phyloP scores from a whole-genome alignment of 2,797 vertebrate genomes.

The Sebastes steindachneri region DNA sequence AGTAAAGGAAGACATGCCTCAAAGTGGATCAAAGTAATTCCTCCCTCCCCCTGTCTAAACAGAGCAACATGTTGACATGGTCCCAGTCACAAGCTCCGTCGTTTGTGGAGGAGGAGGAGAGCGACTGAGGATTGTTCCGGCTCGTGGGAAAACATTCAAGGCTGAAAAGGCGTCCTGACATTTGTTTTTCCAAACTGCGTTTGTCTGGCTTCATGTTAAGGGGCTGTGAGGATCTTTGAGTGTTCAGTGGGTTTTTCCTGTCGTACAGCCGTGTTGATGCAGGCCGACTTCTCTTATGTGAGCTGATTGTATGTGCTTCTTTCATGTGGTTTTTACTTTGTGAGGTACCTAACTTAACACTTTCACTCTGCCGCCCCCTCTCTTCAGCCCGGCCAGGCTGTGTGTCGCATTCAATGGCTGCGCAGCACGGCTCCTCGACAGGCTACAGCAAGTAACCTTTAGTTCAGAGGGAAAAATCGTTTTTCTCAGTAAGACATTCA shows the following conservation, averaged over 20 bases:
- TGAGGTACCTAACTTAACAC: slow-evolving; percentile 44
- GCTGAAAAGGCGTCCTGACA: slow-evolving; percentile 58
- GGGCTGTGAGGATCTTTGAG: slow-evolving; percentile 17
- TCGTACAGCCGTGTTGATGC: slow-evolving; percentile 17
- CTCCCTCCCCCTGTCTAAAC: slow-evolving; percentile 46
- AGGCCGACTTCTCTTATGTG: slow-evolving; percentile 30
- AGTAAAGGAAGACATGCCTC: slow-evolving; percentile 67
- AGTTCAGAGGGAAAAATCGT: slow-evolving; percentile 33
- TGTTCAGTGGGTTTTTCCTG: slow-evolving; percentile 24
- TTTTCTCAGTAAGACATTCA: slow-evolving; percentile 46
- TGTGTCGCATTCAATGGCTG: slow-evolving; percentile 41
- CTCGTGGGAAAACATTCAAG: slow-evolving; percentile 62
- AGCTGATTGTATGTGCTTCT: slow-evolving; percentile 26
- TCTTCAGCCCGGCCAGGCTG: slow-evolving; percentile 16
- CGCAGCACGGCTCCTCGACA: slow-evolving; percentile 47
- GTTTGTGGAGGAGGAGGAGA: slow-evolving; percentile 62
- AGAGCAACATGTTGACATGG: slow-evolving; percentile 65
- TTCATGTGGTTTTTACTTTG: slow-evolving; percentile 58
- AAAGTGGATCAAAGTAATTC: slow-evolving; percentile 69
- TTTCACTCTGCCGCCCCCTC: slow-evolving; percentile 35
- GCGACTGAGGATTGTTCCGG: slow-evolving; percentile 39
- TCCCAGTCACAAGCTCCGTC: slow-evolving; percentile 53
- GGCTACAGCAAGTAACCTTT: slow-evolving; percentile 65
- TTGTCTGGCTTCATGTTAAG: slow-evolving; percentile 53
- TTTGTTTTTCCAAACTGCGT: slow-evolving; percentile 67